phyloP scores from a whole-genome alignment of 2,113 vertebrate species.

The Xyliphius kryptos region DNA sequence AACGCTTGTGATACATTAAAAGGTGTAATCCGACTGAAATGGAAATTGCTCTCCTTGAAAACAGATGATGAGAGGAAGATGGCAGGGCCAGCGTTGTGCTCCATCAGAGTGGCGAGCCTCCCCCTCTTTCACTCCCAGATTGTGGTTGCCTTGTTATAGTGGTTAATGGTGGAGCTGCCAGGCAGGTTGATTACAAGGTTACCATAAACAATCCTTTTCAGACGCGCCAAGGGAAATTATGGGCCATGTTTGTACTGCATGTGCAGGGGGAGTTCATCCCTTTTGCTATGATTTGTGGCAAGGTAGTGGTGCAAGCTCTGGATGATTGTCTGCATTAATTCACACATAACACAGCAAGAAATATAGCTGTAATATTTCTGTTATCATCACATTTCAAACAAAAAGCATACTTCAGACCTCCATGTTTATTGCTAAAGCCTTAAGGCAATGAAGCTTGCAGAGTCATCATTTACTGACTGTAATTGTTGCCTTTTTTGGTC shows the following conservation, averaged over 20 bases:
- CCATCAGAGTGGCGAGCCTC: conserved; percentile 50
- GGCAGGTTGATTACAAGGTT: conserved; percentile 69
- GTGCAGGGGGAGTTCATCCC: conserved; percentile 26
- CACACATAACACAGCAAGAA: background rate
- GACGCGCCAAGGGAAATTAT: conserved; percentile 37
- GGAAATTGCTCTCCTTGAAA: conserved; percentile 76
- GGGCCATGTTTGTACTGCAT: conserved; percentile 40
- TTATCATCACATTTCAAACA: background rate
- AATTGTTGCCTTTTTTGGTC: no score
- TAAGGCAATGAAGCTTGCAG: background rate
- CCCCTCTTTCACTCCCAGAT: conserved; percentile 62
- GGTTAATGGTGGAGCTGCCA: conserved; percentile 65
- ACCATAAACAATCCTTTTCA: conserved; percentile 69
- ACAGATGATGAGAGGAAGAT: conserved; percentile 72
- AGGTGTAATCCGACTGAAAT: conserved; percentile 79
- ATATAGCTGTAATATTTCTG: background rate
- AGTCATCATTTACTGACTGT: background rate
- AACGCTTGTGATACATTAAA: conserved; percentile 67
- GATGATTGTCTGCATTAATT: conserved; percentile 39
- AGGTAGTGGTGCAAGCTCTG: conserved; percentile 23
- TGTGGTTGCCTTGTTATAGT: conserved; percentile 63
- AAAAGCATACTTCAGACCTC: background rate
- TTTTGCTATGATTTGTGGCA: conserved; percentile 25
- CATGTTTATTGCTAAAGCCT: background rate
- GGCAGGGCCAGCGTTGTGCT: conserved; percentile 53